Base-by-base conservation (phyloP, 2,113 vertebrate genomes). In the Dromaius novaehollandiae region DNA sequence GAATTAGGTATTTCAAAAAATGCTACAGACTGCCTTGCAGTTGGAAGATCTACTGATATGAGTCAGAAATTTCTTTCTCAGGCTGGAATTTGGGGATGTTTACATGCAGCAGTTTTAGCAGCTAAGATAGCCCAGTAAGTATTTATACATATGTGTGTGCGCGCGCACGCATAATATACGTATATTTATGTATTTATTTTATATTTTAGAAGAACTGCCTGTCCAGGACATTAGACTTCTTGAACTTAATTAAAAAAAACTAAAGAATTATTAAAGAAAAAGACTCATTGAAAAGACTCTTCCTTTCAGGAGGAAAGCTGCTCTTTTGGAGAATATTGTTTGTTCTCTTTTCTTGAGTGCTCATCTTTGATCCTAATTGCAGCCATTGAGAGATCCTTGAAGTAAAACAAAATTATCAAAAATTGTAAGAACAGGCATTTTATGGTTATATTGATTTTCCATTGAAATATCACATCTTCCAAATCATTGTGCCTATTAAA, bases 101-200 rank as follows among this genome's bases (percentile, higher is more conserved):
- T 99, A 40, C 99, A 98, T 95, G 99, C 99, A 88, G 99, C 99
- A 9, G 96, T 98, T 68, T 97, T 99, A 94, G 97, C 99, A 32
- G 99, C 99, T 73, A 99, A 99, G 95, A 99, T 99, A 94, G 99
- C 99, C 69, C 99, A 99, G 99, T 99, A 97, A 97, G 99, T 99
- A 78, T 87, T 88, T 80, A 6, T 60, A 9, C 11, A 9, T 60
- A 21, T 34, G 56, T 34, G 32, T 19, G 46, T 48, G 46, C 15
- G 46, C 15, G 28, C 20, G 15, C 30, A 9, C 19, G 56, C 17
- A 19, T 32, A 19, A 21, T 40, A 38, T 55, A 6, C 21, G 5
- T 74, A 30, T 34, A 34, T 46, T 9, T 53, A 9, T 66, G 2
- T 84, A 22, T 60, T 21, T 50, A 46, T 73, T 82, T 90, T 2